Conservation (phyloP, 2,797 vertebrate genomes). For the Amazonetta brasiliensis region DNA sequence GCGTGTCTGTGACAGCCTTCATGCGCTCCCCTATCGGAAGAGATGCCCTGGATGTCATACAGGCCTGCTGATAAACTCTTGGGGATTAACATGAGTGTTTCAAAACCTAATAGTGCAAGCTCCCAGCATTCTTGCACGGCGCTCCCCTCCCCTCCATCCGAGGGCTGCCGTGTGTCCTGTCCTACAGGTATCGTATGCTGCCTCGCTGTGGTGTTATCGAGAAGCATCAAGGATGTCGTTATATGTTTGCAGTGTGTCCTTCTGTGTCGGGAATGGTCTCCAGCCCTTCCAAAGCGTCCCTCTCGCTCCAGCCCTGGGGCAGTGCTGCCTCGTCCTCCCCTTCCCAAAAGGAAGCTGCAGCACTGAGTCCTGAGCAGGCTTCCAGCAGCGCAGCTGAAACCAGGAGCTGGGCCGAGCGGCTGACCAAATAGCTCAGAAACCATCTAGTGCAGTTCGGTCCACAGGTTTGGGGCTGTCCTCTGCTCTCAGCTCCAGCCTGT, state of each 20-base stretch:
- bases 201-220: neutral
- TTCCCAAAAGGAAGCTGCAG: neutral
- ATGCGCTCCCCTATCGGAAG: neutral
- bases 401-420: neutral
- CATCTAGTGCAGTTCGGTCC: neutral
- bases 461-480: neutral
- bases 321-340: neutral
- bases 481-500: neutral
- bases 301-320: neutral
- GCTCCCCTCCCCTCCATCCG: neutral
- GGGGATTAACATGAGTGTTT: neutral
- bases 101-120: neutral
- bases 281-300: neutral
- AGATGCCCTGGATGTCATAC: neutral
- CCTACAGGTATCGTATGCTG: constrained; percentile 22
- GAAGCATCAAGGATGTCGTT: neutral
- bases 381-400: neutral
- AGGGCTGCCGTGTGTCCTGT: neutral
- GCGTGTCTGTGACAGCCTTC: neutral
- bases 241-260: neutral
- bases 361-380: neutral
- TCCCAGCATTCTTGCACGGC: constrained; percentile 4
- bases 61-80: neutral
- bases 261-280: neutral
- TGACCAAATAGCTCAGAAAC: neutral